phyloP scores from a whole-genome alignment of 2,888 invertebrate genomes.

The Clostera curtula region DNA sequence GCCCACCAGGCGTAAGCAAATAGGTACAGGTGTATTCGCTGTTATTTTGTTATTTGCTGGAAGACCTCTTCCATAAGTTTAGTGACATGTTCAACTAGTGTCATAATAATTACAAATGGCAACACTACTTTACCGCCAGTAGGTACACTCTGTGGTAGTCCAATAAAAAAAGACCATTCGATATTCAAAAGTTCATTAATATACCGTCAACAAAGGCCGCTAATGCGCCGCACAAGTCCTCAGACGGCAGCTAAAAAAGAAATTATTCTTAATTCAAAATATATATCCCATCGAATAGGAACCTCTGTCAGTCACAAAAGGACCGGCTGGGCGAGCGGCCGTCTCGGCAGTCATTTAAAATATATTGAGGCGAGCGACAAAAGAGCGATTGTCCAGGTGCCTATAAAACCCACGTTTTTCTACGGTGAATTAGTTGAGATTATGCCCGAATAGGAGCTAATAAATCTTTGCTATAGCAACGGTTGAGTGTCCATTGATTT shows the following conservation, averaged over 20 bases:
- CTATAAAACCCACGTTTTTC: slow-evolving; percentile 62
- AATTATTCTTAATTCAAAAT: slow-evolving; percentile 66
- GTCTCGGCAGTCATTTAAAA: slow-evolving; percentile 65
- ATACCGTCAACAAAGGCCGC: slow-evolving; percentile 55
- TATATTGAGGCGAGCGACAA: slow-evolving; percentile 66
- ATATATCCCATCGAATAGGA: slow-evolving; percentile 51
- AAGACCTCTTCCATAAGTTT: no score
- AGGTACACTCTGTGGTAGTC: slow-evolving; percentile 54
- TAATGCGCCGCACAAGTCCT: slow-evolving; percentile 70
- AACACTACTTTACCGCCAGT: no score
- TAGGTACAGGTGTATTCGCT: no score
- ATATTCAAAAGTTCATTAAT: slow-evolving; percentile 59
- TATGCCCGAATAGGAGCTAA: slow-evolving; percentile 64
- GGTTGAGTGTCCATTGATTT: slow-evolving; percentile 58
- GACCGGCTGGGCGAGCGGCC: slow-evolving; percentile 45
- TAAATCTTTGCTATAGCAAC: slow-evolving; percentile 55
- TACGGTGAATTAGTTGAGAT: slow-evolving; percentile 70
- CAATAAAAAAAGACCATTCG: slow-evolving; percentile 21
- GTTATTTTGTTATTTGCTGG: no score
- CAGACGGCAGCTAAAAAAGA: slow-evolving; percentile 66
- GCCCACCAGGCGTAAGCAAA: no score
- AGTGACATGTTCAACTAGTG: no score
- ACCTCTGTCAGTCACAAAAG: slow-evolving; percentile 59
- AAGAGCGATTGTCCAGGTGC: slow-evolving; percentile 57
- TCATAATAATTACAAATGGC: no score